A percentile compares a stretch with the other conserved stretches of the same genome.
These are phyloP conservation scores for Alca torda DNA, from an alignment of 2,797 vertebrate species.

Conservation along the genomic window DNA sequence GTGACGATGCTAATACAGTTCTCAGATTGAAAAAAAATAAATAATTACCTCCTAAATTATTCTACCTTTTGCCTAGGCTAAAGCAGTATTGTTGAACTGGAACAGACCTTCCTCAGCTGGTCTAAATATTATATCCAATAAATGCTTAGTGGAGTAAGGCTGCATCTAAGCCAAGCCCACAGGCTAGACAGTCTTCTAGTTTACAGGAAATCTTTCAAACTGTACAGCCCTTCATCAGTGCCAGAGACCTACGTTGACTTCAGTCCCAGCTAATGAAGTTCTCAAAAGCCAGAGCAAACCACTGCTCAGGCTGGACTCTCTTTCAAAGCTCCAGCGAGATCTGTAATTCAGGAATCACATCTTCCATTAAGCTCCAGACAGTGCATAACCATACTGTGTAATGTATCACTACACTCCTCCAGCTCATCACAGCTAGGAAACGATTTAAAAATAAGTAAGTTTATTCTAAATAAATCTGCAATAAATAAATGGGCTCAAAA, in stretches of 20 bases:
- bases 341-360: neutral
- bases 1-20: neutral
- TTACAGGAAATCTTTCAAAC: slow-evolving; percentile 42
- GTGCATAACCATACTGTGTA: neutral
- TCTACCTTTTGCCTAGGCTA: neutral
- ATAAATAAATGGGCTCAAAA: neutral
- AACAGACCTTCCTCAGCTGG: neutral
- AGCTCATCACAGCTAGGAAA: neutral
- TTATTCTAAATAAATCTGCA: neutral
- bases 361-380: neutral
- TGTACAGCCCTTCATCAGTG: neutral
- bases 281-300: slow-evolving; percentile 15
- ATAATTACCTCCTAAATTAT: neutral
- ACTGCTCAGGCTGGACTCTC: neutral
- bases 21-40: neutral
- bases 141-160: neutral
- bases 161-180: slow-evolving; percentile 41
- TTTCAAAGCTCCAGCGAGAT: neutral
- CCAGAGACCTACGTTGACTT: neutral
- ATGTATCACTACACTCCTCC: neutral
- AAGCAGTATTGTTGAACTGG: neutral
- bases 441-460: neutral
- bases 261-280: neutral
- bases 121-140: neutral
- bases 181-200: slow-evolving; percentile 43